Evolutionary conservation across 2,113 vertebrate genomes (phyloP), one percentile per base, ranked within the genome.

Genomic region (Ovibos moschatus): DNA sequence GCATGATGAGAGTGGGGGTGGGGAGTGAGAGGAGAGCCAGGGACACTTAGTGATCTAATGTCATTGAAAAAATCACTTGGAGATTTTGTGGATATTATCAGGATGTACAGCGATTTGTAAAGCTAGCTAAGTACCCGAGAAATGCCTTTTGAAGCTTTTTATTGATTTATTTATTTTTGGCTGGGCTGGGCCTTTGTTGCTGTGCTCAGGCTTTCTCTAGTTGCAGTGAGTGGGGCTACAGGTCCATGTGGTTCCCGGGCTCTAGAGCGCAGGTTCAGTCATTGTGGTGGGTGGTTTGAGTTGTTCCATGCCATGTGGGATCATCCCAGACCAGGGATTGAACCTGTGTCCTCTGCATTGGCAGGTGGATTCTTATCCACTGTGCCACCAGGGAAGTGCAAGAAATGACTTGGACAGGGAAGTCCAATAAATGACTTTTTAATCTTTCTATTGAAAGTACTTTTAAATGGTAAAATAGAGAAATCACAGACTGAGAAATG

Each of bases 391-490:
- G 23, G 12, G 71, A 74, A 74, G 11, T 25, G 28, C 53, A 71
- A 91, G 10, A 95, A 93, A 83, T 50, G 27, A 7, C 6, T 64
- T 71, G 55, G 55, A 23, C 55, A 57, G 55, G 21, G 55, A 43
- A 76, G 11, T 25, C 43, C 53, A 78, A 93, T 6, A 95, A 93
- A 83, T 40, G 23, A 10, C 6, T 67, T 74, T 53, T n/a, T 14
- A 53, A 51, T 57, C 12, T 92, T 93, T 67, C 33, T 78, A 30
- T 82, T 94, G 45, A 45, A 60, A 87, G 28, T 87, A 96, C 57
- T 95, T 91, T 74, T 83, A 97, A 67, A 92, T 74, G 40, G 85
- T 55, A 89, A 93, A 64, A 64, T 23, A 86, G 25, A 64, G 62
- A 93, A 86, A n/a, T 11, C 7, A 47, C 7, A 76, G 11, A 91